Evolutionary conservation across 2,888 invertebrate species (phyloP), one percentile per base, ranked within the genome.

Genomic region (Pollenia amentaria): DNA sequence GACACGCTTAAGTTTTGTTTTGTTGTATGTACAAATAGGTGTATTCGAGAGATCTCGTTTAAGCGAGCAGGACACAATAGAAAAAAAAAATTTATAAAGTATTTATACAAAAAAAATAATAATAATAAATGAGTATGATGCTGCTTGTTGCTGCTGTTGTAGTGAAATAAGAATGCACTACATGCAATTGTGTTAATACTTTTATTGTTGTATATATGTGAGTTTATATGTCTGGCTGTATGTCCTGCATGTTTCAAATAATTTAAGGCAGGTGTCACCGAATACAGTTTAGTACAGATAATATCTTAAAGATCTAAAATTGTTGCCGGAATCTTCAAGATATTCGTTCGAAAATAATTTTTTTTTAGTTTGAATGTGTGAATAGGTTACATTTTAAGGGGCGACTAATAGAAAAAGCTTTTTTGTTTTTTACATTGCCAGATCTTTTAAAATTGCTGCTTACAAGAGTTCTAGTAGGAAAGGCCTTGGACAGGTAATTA

Each of bases 151-250:
- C 62, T 82, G 64, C 16, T 82, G 46, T 44, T 44, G 29, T 29
- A 6, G 9, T 40, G 14, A 55, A 62, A 60, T 69, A 42, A 62
- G 67, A 85, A 81, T 84, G 87, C 81, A 84, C 79, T 85, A 70
- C 76, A 84, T 84, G 84, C 85, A 85, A 77, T 84, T 84, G 67
- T 67, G 29, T 57, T 75, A n/a, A 40, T 72, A 65, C 53, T 55
- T 16, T 64, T 60, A 44, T 62, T 62, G 12, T 44, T 76, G 42
- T 76, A 55, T 0, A 55, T 0, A 42, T 73, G 40, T 40, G 7
- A 16, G 48, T 4, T 11, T 29, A 11, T 42, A 1, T 55, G 44
- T 55, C 16, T 60, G 8, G 42, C 7, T 14, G 18, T 8, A 46
- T 46, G 55, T 72, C n/a, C 42, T 55, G 44, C 64, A 40, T 48